Evolutionary conservation across 1,140 invertebrate species (phyloP), one percentile per base, ranked within the genome.

Genomic region (Macrotrachela quadricornifera): DNA sequence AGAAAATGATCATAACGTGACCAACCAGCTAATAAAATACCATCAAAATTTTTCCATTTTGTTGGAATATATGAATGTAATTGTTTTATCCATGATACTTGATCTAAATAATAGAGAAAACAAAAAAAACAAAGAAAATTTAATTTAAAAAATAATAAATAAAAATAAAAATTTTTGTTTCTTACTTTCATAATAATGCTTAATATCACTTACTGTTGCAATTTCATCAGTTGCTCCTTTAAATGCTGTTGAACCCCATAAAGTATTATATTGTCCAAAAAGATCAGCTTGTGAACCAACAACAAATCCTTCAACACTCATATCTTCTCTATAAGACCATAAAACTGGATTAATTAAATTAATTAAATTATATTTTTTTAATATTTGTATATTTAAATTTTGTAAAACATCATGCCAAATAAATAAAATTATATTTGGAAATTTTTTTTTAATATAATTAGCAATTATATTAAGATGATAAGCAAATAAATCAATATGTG

Each of bases 391-490:
- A 30, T 64, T 60, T 46, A 85, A 77, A 40, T 78, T 74, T 21
- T 84, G 71, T 39, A 92, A 63, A 83, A 94, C 91, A 64, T 95
- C 90, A 62, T 94, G 86, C 90, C 90, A 94, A 59, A 94, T 81
- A 11, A 95, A 77, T 11, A 53, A 38, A 15, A 46, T 77, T 16
- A 84, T 69, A 15, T 62, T 50, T 38, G 74, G 68, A 55, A 64
- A 62, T 45, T 71, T 69, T 12, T 62, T 56, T 50, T 69, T 70
- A 10, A 72, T 59, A 59, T 73, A 70, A n/a, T 58, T 59, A 4
- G 71, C 69, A 37, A 76, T 61, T 51, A 57, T 59, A 42, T 60
- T 61, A 0, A 74, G 69, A 60, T 76, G 75, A 15, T 46, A 40
- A 16, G 30, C 11, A 43, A 39, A n/a, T 18, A 30, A 30, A 30